Evolutionary conservation across 2,888 invertebrate genomes (phyloP).

Genomic region (Mythimna ferrago): DNA sequence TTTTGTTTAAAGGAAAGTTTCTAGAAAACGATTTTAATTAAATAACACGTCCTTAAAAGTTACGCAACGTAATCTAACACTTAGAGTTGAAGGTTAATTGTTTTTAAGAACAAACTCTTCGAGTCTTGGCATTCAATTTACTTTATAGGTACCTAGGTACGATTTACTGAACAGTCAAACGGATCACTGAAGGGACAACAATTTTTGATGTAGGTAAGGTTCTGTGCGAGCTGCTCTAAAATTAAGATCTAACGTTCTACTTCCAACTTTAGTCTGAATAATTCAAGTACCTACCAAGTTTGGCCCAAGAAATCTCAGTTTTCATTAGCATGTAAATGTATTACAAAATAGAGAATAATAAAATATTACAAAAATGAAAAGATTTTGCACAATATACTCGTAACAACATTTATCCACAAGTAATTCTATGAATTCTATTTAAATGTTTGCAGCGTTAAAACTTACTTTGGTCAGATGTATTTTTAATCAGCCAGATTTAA

Average conservation of each 20-base stretch:
- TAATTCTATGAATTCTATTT: too few relatives aligned
- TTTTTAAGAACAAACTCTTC: slow-evolving; percentile 16
- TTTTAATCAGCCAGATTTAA: too few relatives aligned
- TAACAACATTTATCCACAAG: too few relatives aligned
- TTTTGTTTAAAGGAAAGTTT: slow-evolving; percentile 38
- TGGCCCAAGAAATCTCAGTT: not conserved
- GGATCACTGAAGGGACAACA: not conserved
- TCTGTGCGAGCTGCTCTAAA: not conserved
- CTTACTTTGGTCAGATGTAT: too few relatives aligned
- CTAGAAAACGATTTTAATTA: slow-evolving; percentile 41
- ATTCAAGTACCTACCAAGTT: not conserved
- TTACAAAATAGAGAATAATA: too few relatives aligned
- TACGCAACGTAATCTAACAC: slow-evolving; percentile 23
- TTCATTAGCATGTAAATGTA: not conserved
- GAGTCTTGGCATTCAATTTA: slow-evolving; percentile 8
- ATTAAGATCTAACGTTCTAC: not conserved
- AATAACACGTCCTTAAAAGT: slow-evolving; percentile 53
- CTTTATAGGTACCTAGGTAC: not conserved
- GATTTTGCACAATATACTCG: too few relatives aligned
- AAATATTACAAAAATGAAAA: too few relatives aligned
- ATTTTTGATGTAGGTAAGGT: slow-evolving; percentile 2
- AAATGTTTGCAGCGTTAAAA: too few relatives aligned
- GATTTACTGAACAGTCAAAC: not conserved
- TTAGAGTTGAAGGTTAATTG: slow-evolving; percentile 29
- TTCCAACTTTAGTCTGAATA: not conserved